These are phyloP conservation scores for Dasypus novemcinctus DNA, from an alignment of 2,113 vertebrate species.

Conservation along the genomic window DNA sequence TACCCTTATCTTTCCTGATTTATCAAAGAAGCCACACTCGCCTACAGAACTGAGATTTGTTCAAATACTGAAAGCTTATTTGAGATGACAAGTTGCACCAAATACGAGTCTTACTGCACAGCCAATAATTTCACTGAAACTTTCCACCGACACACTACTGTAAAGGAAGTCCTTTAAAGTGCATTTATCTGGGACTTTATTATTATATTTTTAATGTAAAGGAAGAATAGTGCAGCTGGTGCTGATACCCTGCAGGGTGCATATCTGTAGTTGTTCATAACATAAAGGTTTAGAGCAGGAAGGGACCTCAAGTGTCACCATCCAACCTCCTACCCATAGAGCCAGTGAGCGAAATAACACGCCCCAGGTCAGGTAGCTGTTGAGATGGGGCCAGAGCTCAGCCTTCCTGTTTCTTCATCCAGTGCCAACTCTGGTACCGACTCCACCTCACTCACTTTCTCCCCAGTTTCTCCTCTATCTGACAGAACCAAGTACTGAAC, in stretches of 20 bases:
- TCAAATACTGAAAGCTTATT: not conserved
- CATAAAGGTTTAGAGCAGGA: not conserved
- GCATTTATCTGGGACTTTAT: not conserved
- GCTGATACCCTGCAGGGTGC: not conserved
- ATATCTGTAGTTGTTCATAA: not conserved
- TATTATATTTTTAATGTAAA: not conserved
- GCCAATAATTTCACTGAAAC: not conserved
- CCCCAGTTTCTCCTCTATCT: not conserved
- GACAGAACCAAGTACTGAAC: not conserved
- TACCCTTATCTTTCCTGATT: constrained; percentile 40
- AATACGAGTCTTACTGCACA: not conserved
- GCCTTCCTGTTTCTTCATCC: not conserved
- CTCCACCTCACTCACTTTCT: not conserved
- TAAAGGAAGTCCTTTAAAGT: not conserved
- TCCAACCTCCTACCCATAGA: not conserved
- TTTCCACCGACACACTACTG: not conserved
- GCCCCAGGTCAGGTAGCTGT: not conserved
- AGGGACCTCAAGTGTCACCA: not conserved
- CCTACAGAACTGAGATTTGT: not conserved
- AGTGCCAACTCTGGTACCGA: not conserved
- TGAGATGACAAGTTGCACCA: not conserved
- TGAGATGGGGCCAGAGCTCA: not conserved
- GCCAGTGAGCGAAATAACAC: not conserved
- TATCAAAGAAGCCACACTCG: not conserved
- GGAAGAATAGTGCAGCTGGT: not conserved